Evolutionary conservation across 2,888 invertebrate genomes (phyloP).

Genomic region (Drosophila prolongata): DNA sequence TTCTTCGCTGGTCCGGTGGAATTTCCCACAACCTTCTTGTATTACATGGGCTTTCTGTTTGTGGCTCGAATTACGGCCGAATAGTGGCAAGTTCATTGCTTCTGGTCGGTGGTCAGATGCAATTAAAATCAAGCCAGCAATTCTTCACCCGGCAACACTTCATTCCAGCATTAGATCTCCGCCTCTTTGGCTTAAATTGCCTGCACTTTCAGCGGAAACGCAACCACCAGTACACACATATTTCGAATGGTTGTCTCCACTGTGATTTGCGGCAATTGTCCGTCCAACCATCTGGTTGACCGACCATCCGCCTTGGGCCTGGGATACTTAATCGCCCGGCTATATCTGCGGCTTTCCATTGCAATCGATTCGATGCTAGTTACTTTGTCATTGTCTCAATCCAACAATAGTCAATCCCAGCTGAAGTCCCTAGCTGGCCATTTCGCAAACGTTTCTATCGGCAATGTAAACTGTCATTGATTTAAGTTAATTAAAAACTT

Average conservation of each 20-base stretch:
- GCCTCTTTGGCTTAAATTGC: constrained; percentile 13
- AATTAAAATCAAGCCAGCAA: constrained; percentile 60
- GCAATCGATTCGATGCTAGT: constrained; percentile 17
- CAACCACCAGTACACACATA: constrained; percentile 28
- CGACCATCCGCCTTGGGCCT: constrained; percentile 42
- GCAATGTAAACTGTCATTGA: constrained; percentile 45
- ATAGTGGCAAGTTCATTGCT: constrained; percentile 63
- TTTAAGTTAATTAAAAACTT: constrained; percentile 62
- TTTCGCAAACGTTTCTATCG: constrained; percentile 51
- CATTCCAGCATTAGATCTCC: constrained; percentile 57
- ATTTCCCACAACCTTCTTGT: constrained; percentile 66
- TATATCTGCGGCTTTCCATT: constrained; percentile 41
- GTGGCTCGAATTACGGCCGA: constrained; percentile 58
- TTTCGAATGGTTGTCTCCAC: constrained; percentile 27
- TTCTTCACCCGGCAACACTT: constrained; percentile 33
- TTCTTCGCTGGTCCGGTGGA: constrained; percentile 37
- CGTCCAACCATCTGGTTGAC: constrained; percentile 39
- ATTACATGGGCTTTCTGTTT: constrained; percentile 55
- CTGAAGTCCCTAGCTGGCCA: constrained; percentile 42
- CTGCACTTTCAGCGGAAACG: constrained; percentile 54
- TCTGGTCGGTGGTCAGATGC: constrained; percentile 38
- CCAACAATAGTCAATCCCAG: constrained; percentile 20
- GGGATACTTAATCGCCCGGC: constrained; percentile 49
- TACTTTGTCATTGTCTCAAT: constrained; percentile 41
- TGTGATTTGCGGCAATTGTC: constrained; percentile 63